Evolutionary conservation across 2,888 invertebrate genomes (phyloP).

Genomic region (Tuberolachnus salignus): DNA sequence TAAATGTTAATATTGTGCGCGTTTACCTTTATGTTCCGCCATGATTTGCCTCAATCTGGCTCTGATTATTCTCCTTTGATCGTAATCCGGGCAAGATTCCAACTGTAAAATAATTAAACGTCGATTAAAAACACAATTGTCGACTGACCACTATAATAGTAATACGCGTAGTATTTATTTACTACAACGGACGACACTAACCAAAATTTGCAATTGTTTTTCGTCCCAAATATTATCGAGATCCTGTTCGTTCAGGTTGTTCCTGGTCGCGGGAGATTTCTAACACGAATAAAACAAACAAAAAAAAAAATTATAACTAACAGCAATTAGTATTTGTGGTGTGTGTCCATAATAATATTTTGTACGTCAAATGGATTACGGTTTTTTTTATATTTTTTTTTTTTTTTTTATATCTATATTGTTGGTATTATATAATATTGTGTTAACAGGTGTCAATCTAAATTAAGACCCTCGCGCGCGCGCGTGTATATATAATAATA

Average conservation of each 20-base stretch:
- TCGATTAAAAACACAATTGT: constrained; percentile 7
- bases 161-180: constrained; percentile 8
- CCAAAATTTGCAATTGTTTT: constrained; percentile 73
- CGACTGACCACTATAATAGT: too few species aligned
- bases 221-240: constrained; percentile 81
- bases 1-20: background rate
- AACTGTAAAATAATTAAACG: constrained; percentile 66
- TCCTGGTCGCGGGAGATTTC: constrained; percentile 58
- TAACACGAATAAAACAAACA: background rate
- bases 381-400: background rate
- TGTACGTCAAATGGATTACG: background rate
- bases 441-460: constrained; percentile 52
- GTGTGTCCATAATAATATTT: background rate
- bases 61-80: constrained; percentile 81
- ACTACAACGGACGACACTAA: constrained; percentile 64
- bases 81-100: constrained; percentile 85
- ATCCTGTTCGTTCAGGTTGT: constrained; percentile 63
- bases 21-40: constrained; percentile 84
- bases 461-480: constrained; percentile 35
- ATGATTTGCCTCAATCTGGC: constrained; percentile 81
- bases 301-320: constrained; percentile 18
- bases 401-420: constrained; percentile 16
- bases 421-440: background rate
- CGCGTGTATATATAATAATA: background rate
- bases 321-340: background rate